A percentile compares a stretch with the other conserved stretches of the same genome.
phyloP scores from a whole-genome alignment of 2,797 vertebrate genomes.

The Pipistrellus pygmaeus region DNA sequence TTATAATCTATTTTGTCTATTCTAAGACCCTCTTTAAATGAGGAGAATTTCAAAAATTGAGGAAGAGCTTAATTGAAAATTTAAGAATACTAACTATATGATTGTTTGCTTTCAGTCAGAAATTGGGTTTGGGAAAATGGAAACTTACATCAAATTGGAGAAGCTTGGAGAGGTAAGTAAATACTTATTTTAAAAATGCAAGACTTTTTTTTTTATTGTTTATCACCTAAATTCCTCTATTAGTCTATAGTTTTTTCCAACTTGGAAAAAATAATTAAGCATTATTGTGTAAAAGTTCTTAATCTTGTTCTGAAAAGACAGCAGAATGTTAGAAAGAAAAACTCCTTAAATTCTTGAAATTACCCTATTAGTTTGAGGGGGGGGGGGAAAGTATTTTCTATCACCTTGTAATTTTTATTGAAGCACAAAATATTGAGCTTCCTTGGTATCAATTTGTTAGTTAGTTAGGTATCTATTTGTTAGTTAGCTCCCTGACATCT shows the following conservation, averaged over 20 bases:
- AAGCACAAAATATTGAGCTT: constrained; percentile 40
- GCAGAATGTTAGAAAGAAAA: neutral
- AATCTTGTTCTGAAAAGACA: constrained; percentile 36
- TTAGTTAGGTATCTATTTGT: neutral
- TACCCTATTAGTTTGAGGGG: neutral
- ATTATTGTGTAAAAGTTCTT: neutral
- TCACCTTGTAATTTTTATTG: neutral
- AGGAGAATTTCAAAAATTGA: constrained; percentile 49
- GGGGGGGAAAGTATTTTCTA: constrained; percentile 22
- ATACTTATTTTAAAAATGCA: constrained; percentile 7
- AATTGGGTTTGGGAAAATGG: constrained; percentile 99
- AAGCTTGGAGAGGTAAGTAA: constrained; percentile 97
- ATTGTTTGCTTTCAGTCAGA: constrained; percentile 92
- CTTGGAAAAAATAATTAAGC: neutral
- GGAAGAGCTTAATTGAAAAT: constrained; percentile 19
- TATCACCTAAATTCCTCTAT: neutral
- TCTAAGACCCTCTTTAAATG: neutral
- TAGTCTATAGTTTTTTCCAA: neutral
- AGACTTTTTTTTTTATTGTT: constrained; percentile 25
- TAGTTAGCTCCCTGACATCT: neutral
- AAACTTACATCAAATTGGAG: constrained; percentile 99
- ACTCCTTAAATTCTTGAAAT: constrained; percentile 1
- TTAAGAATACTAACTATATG: constrained; percentile 66
- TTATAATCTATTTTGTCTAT: constrained; percentile 10
- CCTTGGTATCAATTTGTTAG: constrained; percentile 28